Conservation (phyloP, 2,797 vertebrate species). For the Helarctos malayanus region DNA sequence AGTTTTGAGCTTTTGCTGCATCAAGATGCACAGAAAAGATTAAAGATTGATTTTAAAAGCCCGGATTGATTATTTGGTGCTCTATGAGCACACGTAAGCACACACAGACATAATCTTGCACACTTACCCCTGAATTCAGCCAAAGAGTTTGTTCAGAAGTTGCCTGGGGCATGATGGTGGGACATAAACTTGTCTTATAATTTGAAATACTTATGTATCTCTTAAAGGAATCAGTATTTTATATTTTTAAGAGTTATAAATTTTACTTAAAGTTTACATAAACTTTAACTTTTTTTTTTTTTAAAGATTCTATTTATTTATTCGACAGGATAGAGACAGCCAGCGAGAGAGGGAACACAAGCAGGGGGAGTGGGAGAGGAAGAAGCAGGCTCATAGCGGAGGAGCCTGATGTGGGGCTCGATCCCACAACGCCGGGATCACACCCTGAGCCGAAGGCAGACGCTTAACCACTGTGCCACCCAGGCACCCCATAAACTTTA, state of each 20-base stretch:
- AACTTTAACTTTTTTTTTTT: not conserved
- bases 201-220: slow-evolving; percentile 42
- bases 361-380: too few relatives aligned
- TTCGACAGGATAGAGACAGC: too few relatives aligned
- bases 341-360: too few relatives aligned
- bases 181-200: not conserved
- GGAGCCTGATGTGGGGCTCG: too few relatives aligned
- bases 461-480: too few relatives aligned
- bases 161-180: not conserved
- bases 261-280: not conserved
- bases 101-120: not conserved
- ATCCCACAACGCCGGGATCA: too few relatives aligned
- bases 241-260: slow-evolving; percentile 48
- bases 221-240: not conserved
- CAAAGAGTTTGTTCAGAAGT: not conserved
- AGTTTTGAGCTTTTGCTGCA: not conserved
- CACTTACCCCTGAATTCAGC: not conserved
- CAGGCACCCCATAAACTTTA: not conserved
- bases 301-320: too few relatives aligned
- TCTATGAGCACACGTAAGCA: not conserved
- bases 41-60: not conserved
- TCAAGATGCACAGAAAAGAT: not conserved
- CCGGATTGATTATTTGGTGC: not conserved
- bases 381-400: too few relatives aligned
- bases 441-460: too few relatives aligned